These are phyloP conservation scores for Gulo gulo DNA, from an alignment of 2,113 vertebrate genomes.

Conservation along the genomic window DNA sequence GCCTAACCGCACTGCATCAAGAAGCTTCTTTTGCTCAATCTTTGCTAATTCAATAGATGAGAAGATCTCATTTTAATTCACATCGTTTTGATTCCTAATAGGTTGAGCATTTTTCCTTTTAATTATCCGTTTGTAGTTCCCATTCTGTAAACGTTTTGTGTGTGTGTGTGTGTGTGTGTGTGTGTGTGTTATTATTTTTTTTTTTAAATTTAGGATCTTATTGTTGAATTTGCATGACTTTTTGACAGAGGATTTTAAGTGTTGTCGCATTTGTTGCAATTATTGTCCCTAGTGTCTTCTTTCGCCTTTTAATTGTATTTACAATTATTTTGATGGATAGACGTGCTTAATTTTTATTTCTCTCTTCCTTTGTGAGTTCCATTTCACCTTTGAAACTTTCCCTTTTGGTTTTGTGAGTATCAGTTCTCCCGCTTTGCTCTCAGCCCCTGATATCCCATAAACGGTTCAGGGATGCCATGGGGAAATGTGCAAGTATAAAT, in stretches of 20 bases:
- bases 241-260: conserved; percentile 8
- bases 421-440: not conserved
- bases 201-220: not conserved
- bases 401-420: conserved; percentile 8
- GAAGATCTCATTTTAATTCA: not conserved
- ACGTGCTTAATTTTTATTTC: conserved; percentile 34
- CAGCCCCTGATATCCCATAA: not conserved
- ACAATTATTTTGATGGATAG: not conserved
- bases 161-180: not conserved
- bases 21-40: not conserved
- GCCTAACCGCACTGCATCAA: not conserved
- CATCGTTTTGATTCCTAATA: not conserved
- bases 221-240: not conserved
- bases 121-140: not conserved
- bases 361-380: conserved; percentile 30
- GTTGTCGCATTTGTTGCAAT: not conserved
- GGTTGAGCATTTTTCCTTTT: not conserved
- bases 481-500: not conserved
- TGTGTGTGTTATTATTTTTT: not conserved
- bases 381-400: conserved; percentile 15
- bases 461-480: not conserved
- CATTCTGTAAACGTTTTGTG: not conserved
- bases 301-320: conserved; percentile 33
- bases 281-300: not conserved
- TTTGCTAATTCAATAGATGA: not conserved